Percentiles rank a stretch among this genome's conserved stretches.
These are phyloP conservation scores for Lutraria lutraria DNA, from an alignment of 2,888 invertebrate genomes.

Conservation along the genomic window DNA sequence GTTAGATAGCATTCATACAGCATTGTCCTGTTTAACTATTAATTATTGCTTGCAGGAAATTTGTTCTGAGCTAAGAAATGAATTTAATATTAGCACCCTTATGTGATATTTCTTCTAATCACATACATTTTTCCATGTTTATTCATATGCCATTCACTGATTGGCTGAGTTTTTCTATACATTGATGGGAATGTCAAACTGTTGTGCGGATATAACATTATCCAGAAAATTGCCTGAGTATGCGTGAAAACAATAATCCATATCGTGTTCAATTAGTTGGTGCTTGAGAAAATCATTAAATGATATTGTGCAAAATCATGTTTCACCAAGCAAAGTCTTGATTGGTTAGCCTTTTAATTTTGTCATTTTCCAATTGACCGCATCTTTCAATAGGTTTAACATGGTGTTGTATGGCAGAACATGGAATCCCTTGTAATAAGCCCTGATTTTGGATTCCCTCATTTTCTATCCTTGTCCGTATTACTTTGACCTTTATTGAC, in stretches of 20 bases:
- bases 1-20: too few species aligned
- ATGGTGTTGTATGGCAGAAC: slow-evolving; percentile 46
- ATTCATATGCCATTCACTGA: not conserved
- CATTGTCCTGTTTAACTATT: too few species aligned
- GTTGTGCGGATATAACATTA: slow-evolving; percentile 24
- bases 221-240: slow-evolving; percentile 46
- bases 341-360: slow-evolving; percentile 61
- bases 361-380: slow-evolving; percentile 54
- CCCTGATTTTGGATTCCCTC: slow-evolving; percentile 69
- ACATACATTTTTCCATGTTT: slow-evolving; percentile 21
- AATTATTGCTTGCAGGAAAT: slow-evolving; percentile 4
- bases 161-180: slow-evolving; percentile 25
- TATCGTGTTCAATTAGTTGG: slow-evolving; percentile 52
- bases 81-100: slow-evolving; percentile 51
- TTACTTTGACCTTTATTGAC: slow-evolving; percentile 62
- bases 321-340: slow-evolving; percentile 41
- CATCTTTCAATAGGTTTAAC: slow-evolving; percentile 25
- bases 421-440: slow-evolving; percentile 45
- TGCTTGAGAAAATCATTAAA: slow-evolving; percentile 52
- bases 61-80: slow-evolving; percentile 18
- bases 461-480: slow-evolving; percentile 49
- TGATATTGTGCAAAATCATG: slow-evolving; percentile 55
- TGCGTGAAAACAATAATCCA: slow-evolving; percentile 56
- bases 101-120: not conserved
- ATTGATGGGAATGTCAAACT: not conserved